These are phyloP conservation scores for Cyprinodon diabolis DNA, from an alignment of 2,797 vertebrate species.

Conservation along the genomic window DNA sequence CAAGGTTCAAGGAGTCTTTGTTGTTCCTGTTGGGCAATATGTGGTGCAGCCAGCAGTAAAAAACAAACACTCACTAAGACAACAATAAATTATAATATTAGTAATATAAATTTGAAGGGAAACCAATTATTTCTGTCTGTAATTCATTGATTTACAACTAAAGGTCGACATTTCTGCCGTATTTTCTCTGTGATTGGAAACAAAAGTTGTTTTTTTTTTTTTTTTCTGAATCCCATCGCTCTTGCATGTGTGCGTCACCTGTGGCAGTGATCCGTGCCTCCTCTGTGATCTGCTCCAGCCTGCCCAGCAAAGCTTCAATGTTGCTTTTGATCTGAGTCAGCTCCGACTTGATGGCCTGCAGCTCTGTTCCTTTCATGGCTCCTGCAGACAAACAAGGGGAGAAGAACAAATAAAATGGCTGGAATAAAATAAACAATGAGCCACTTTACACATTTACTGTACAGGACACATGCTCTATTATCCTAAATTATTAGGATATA, in stretches of 20 bases:
- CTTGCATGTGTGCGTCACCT: constrained; percentile 74
- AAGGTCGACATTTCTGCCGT: neutral
- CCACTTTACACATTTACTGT: too few relatives aligned
- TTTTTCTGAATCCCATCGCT: neutral
- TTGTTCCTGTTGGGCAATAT: too few relatives aligned
- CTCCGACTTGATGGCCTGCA: constrained; percentile 92
- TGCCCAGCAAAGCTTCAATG: constrained; percentile 90
- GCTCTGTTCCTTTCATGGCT: constrained; percentile 88
- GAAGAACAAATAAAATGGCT: neutral
- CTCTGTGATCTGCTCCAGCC: constrained; percentile 93
- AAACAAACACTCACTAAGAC: too few relatives aligned
- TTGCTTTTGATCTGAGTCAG: constrained; percentile 94
- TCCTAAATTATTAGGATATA: too few relatives aligned
- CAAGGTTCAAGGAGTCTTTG: too few relatives aligned
- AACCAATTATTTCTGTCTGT: too few relatives aligned
- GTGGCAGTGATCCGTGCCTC: constrained; percentile 82
- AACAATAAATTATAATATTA: too few relatives aligned
- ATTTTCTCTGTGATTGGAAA: neutral
- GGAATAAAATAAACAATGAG: too few relatives aligned
- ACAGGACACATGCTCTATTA: too few relatives aligned
- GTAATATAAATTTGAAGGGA: too few relatives aligned
- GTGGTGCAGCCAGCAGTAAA: too few relatives aligned
- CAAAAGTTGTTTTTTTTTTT: neutral
- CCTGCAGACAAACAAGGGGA: constrained; percentile 26
- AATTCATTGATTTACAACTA: too few relatives aligned